Evolutionary conservation across 2,888 invertebrate species (phyloP).

Genomic region (Agriotes lineatus): DNA sequence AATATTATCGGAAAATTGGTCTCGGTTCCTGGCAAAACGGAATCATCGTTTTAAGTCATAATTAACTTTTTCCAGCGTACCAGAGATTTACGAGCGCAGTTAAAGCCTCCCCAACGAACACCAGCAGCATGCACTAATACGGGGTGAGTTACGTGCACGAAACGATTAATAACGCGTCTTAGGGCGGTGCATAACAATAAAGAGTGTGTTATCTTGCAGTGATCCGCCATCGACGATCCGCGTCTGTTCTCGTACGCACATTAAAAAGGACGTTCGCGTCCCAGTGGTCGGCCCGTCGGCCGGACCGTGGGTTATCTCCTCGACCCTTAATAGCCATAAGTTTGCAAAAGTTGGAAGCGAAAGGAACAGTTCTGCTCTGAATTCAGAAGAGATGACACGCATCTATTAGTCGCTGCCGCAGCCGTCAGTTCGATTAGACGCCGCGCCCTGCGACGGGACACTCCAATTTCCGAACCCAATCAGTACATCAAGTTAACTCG

Average conservation of each 20-base stretch:
- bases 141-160: conserved; percentile 36
- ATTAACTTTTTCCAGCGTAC: conserved; percentile 48
- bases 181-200: conserved; percentile 45
- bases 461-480: conserved; percentile 56
- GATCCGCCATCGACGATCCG: conserved; percentile 48
- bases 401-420: conserved; percentile 44
- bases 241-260: conserved; percentile 44
- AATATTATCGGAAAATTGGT: conserved; percentile 51
- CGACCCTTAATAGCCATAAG: conserved; percentile 38
- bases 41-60: conserved; percentile 50
- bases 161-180: conserved; percentile 43
- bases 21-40: conserved; percentile 47
- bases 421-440: conserved; percentile 44
- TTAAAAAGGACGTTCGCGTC: conserved; percentile 40
- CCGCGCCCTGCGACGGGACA: conserved; percentile 45
- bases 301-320: conserved; percentile 29
- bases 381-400: conserved; percentile 47
- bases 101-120: conserved; percentile 26
- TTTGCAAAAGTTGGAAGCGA: conserved; percentile 43
- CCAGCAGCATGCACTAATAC: conserved; percentile 21
- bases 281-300: too few species aligned
- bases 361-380: conserved; percentile 41
- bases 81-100: conserved; percentile 46
- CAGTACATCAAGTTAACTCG: conserved; percentile 53
- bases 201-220: conserved; percentile 48